phyloP scores from a whole-genome alignment of 2,888 invertebrate species.

The Drosophila austrosaltans region DNA sequence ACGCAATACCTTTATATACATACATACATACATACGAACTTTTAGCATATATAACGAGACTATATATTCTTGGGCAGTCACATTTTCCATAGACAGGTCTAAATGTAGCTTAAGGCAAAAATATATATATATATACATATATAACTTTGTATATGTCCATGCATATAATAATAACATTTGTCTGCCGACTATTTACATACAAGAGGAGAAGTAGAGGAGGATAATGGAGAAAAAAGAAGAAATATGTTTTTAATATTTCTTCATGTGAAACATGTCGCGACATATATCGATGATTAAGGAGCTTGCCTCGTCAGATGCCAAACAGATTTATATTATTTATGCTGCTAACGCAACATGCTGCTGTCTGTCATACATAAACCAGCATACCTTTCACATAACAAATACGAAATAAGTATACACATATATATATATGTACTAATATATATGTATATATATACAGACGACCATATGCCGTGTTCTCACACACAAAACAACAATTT shows the following conservation, averaged over 20 bases:
- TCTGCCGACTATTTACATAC: neutral
- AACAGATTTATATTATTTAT: conserved; percentile 61
- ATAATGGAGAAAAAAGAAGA: neutral
- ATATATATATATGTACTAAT: conserved; percentile 18
- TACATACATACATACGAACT: neutral
- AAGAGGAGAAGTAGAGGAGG: neutral
- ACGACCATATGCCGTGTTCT: conserved; percentile 57
- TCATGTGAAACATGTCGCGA: conserved; percentile 47
- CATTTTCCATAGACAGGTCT: neutral
- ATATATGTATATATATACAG: conserved; percentile 32
- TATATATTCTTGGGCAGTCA: conserved; percentile 2
- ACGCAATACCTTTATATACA: too few relatives aligned
- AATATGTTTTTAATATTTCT: neutral
- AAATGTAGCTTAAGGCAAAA: conserved; percentile 6
- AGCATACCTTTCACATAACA: conserved; percentile 24
- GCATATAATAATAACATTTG: conserved; percentile 7
- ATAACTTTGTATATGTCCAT: neutral
- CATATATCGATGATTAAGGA: conserved; percentile 69
- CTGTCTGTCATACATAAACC: conserved; percentile 25
- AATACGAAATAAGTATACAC: conserved; percentile 23
- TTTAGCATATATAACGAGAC: neutral
- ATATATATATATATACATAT: neutral
- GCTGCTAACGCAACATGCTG: conserved; percentile 51
- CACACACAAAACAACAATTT: conserved; percentile 36
- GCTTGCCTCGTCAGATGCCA: conserved; percentile 45